A percentile compares a stretch with the other conserved stretches of the same genome.
Conservation (phyloP, 1,140 invertebrate species). For the Bombus sibiricus region DNA sequence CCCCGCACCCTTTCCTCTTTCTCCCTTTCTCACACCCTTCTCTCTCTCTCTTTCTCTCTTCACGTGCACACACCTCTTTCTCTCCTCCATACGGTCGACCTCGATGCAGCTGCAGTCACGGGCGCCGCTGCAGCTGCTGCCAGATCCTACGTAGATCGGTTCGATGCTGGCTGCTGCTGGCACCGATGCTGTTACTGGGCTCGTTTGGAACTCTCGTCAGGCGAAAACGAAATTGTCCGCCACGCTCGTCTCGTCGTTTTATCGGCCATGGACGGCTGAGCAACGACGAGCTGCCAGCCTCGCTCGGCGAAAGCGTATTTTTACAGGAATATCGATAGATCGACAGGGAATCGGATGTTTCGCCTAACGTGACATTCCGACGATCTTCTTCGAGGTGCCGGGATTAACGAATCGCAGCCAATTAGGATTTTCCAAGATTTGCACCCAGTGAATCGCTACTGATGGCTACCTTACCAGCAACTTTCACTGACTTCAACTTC, state of each 20-base stretch:
- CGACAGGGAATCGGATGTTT: constrained; percentile 39
- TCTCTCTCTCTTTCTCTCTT: neutral
- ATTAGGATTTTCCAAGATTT: neutral
- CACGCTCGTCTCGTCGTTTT: constrained; percentile 60
- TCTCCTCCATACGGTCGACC: constrained; percentile 30
- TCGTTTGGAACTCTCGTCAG: constrained; percentile 70
- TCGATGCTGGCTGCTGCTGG: constrained; percentile 48
- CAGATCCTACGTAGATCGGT: constrained; percentile 55
- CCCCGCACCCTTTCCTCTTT: neutral
- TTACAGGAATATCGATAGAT: constrained; percentile 41
- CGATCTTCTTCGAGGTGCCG: no score
- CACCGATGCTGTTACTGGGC: constrained; percentile 47
- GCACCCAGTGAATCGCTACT: neutral
- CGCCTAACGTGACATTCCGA: neutral
- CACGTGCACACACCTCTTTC: neutral
- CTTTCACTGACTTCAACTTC: neutral
- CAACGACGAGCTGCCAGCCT: constrained; percentile 9
- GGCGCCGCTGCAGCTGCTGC: constrained; percentile 59
- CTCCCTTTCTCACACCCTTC: neutral
- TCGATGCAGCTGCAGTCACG: constrained; percentile 63
- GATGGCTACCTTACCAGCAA: neutral
- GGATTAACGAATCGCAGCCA: neutral
- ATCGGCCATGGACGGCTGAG: constrained; percentile 45
- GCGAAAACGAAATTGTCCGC: constrained; percentile 68
- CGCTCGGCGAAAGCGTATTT: constrained; percentile 48